phyloP scores from a whole-genome alignment of 2,888 invertebrate species.

The Noctua janthina region DNA sequence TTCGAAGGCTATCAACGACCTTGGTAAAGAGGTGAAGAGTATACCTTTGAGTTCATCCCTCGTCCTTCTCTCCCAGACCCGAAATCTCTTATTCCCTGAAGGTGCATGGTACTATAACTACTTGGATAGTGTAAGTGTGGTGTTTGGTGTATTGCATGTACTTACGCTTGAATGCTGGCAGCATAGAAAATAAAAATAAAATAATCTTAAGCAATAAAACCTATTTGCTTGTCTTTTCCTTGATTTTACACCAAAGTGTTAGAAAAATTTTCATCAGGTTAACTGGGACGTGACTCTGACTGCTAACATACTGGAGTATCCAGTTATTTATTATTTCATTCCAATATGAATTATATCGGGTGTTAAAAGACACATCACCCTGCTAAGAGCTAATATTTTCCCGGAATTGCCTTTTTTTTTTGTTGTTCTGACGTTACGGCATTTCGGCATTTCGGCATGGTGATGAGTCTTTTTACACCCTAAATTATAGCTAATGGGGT shows the following conservation, averaged over 20 bases:
- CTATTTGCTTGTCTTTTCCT: slow-evolving; percentile 5
- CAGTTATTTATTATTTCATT: background rate
- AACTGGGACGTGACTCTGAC: background rate
- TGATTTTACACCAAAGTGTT: background rate
- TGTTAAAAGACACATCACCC: background rate
- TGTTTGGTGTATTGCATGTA: slow-evolving; percentile 76
- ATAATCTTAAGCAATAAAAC: background rate
- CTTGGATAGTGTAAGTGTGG: slow-evolving; percentile 88
- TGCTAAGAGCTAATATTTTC: background rate
- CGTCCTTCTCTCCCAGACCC: slow-evolving; percentile 83
- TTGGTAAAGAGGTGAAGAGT: slow-evolving; percentile 81
- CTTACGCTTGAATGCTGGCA: slow-evolving; percentile 53
- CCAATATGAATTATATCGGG: background rate
- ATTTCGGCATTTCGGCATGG: background rate
- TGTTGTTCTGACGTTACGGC: rapidly evolving
- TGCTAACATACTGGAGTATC: background rate
- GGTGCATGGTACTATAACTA: slow-evolving; percentile 89
- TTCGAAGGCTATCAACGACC: slow-evolving; percentile 79
- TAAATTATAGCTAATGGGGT: background rate
- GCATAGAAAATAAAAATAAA: background rate
- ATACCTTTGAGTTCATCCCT: slow-evolving; percentile 84
- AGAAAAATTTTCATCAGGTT: background rate
- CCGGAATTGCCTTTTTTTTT: background rate
- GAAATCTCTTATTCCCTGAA: slow-evolving; percentile 80
- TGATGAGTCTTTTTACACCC: background rate